A percentile compares a stretch with the other conserved stretches of the same genome.
Conservation (phyloP, 2,113 vertebrate species). For the Coregonus clupeaformis region DNA sequence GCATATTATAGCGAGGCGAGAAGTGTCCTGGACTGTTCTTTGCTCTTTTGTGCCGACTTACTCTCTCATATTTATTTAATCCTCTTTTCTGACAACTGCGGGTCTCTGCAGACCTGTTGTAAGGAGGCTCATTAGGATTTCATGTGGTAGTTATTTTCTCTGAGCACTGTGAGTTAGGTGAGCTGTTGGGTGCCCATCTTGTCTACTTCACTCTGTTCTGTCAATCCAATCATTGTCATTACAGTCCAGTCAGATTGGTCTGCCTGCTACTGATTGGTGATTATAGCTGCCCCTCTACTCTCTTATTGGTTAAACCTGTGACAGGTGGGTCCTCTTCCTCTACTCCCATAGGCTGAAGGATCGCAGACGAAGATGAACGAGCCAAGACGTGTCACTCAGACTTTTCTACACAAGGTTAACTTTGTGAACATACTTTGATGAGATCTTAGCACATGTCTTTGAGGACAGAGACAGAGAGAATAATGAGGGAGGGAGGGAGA, state of each 20-base stretch:
- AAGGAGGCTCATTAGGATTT: slow-evolving; percentile 37
- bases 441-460: slow-evolving; percentile 5
- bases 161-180: slow-evolving; percentile 9
- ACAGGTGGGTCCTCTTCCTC: background rate
- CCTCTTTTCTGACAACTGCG: slow-evolving; percentile 25
- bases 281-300: slow-evolving; percentile 37
- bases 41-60: slow-evolving; percentile 22
- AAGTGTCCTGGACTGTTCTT: slow-evolving; percentile 27
- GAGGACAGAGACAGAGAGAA: slow-evolving; percentile 37
- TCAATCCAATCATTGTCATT: background rate
- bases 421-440: slow-evolving; percentile 14
- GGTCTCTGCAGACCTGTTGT: slow-evolving; percentile 28
- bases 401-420: slow-evolving; percentile 21
- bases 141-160: slow-evolving; percentile 43
- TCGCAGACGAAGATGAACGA: slow-evolving; percentile 45
- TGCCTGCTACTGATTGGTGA: slow-evolving; percentile 34
- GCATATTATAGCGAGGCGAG: slow-evolving; percentile 13
- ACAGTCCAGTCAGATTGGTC: slow-evolving; percentile 34
- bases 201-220: background rate
- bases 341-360: slow-evolving; percentile 3
- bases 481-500: background rate
- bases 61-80: slow-evolving; percentile 40
- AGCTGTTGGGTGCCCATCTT: background rate
- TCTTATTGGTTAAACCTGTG: slow-evolving; percentile 21
- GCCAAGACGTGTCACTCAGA: slow-evolving; percentile 18